Percentiles rank a stretch among this genome's conserved stretches.
phyloP scores from a whole-genome alignment of 2,797 vertebrate species.

The Pachyuromys duprasi region DNA sequence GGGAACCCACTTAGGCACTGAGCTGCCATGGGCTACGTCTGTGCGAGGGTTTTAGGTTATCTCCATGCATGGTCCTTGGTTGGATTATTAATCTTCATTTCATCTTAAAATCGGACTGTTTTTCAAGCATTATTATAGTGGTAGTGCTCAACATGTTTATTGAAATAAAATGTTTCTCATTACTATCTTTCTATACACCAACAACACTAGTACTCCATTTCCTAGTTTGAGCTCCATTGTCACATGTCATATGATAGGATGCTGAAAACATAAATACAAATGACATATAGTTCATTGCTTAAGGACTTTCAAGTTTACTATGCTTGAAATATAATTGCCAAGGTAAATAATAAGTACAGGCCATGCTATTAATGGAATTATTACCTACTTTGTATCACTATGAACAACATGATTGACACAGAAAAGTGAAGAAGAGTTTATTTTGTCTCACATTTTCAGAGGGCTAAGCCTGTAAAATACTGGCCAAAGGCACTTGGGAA shows the following conservation, averaged over 20 bases:
- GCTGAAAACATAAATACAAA: neutral
- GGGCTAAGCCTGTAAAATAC: neutral
- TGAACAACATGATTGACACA: neutral
- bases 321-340: neutral
- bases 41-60: too few species aligned
- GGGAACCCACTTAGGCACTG: too few species aligned
- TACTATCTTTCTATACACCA: neutral
- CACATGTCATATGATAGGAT: neutral
- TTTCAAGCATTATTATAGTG: neutral
- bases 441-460: neutral
- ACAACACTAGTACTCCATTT: neutral
- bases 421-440: neutral
- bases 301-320: neutral
- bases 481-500: neutral
- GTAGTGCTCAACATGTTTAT: neutral
- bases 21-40: too few species aligned
- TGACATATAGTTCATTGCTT: neutral
- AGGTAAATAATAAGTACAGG: neutral
- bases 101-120: slow-evolving; percentile 20
- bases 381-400: neutral
- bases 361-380: neutral
- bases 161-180: slow-evolving; percentile 1
- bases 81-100: neutral
- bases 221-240: slow-evolving; percentile 15
- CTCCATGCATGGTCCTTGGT: too few species aligned